Base-by-base conservation (phyloP, 2,888 invertebrate genomes). In the Agriotes lineatus region DNA sequence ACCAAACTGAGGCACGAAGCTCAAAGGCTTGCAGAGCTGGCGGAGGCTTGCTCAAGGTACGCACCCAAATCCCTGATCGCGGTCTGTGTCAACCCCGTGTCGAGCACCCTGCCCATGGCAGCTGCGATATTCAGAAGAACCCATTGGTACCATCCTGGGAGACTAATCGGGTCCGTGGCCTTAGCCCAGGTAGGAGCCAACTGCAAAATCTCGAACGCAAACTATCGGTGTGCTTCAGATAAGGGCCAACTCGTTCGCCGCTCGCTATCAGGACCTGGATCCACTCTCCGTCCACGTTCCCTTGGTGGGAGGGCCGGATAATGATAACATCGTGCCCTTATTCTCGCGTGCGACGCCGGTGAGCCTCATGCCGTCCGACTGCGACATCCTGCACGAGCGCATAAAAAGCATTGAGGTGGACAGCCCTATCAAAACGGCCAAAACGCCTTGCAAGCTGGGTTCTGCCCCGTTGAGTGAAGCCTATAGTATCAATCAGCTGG, bases 251-350 rank as follows among this genome's bases (percentile, higher is more conserved):
- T 86, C 90, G 16, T 87, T 91, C 75, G 84, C 90, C 44, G 88
- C 90, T 14, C 87, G 88, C 72, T 86, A 87, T 20, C 81, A 88
- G 84, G 86, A 85, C 44, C 76, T 90, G 62, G 87, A 90, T 77
- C 89, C 90, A 1, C 77, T 84, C 35, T 82, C 85, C 64, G 87
- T 90, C 4, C 86, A 87, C 75, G 87, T 90, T n/a, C 91, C 91
- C 0, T 86, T 92, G 1, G 65, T 84, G 22, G 91, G 91, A 54
- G 91, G 91, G 7, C 90, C 90, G 80, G 88, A 90, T 70, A 87
- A 88, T 18, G 86, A 88, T 67, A 88, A 89, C 35, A 88, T 90
- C 68, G 86, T 91, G 58, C 91, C 91, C 0, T 80, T 92, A 25
- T 86, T 90, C 70, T 90, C 90, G 6, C 88, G 88, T 79, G 85